phyloP scores from a whole-genome alignment of 2,797 vertebrate species.

The Liparis tanakae region DNA sequence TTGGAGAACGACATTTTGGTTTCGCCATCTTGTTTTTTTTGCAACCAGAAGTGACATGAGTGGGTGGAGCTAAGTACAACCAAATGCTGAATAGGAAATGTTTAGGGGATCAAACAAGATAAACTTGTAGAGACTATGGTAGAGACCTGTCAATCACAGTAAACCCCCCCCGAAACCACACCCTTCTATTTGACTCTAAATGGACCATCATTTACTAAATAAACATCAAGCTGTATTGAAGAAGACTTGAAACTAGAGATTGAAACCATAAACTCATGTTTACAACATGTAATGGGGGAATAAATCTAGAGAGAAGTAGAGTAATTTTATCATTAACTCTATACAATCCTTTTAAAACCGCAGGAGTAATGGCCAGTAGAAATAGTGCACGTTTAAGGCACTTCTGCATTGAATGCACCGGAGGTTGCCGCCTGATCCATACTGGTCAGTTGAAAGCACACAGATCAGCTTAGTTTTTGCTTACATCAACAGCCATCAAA shows the following conservation, averaged over 20 bases:
- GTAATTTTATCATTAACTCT: too few species aligned
- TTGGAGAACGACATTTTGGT: not conserved
- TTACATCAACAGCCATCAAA: conserved; percentile 8
- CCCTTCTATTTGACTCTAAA: not conserved
- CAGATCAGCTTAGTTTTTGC: conserved; percentile 38
- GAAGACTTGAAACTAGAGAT: not conserved
- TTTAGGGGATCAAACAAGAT: too few species aligned
- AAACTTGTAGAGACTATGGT: not conserved
- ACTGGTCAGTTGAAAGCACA: conserved; percentile 17
- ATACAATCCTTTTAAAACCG: not conserved
- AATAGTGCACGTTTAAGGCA: not conserved
- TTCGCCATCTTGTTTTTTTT: not conserved
- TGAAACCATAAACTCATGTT: not conserved
- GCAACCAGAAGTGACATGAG: not conserved
- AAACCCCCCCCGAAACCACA: not conserved
- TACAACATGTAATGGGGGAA: not conserved
- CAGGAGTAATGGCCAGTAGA: not conserved
- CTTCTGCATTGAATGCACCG: not conserved
- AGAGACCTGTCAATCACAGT: too few species aligned
- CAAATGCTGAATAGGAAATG: not conserved
- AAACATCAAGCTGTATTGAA: not conserved
- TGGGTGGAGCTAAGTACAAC: not conserved
- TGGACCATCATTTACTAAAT: not conserved
- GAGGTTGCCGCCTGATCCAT: not conserved
- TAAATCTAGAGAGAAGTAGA: too few species aligned